Conservation (phyloP, 2,113 vertebrate species). For the Atherinomorus stipes region DNA sequence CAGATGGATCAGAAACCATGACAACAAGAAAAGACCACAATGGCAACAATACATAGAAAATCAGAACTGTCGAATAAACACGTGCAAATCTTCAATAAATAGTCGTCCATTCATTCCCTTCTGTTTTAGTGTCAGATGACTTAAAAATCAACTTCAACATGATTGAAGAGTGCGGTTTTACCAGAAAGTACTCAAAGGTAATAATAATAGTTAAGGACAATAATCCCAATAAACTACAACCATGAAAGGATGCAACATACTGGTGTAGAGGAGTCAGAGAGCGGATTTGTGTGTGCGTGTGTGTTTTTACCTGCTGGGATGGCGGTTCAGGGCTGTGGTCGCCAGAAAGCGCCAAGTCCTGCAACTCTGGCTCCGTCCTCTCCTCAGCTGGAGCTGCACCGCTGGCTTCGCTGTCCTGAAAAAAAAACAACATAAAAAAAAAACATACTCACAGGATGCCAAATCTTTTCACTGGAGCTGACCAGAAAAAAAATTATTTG, state of each 20-base stretch:
- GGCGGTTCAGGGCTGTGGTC: constrained; percentile 79
- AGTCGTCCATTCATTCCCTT: background rate
- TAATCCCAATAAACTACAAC: no score
- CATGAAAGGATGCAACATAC: background rate
- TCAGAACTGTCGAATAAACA: background rate
- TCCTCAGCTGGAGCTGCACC: constrained; percentile 69
- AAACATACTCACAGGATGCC: background rate
- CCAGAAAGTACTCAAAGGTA: no score
- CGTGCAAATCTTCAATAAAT: background rate
- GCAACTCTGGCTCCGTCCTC: constrained; percentile 79
- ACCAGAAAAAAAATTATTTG: background rate
- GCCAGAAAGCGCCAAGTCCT: constrained; percentile 70
- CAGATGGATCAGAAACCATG: constrained; percentile 43
- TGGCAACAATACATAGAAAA: background rate
- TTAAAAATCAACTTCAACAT: no score
- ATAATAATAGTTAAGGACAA: no score
- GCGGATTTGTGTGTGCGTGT: background rate
- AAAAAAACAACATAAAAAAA: no score
- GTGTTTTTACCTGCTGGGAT: constrained; percentile 75
- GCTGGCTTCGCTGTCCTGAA: constrained; percentile 78
- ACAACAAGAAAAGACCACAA: constrained; percentile 12
- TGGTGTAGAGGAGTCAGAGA: background rate
- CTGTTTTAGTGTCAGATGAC: no score
- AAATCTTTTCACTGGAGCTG: background rate
- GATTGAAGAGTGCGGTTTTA: no score